A percentile compares a stretch with the other conserved stretches of the same genome.
Evolutionary conservation across 2,888 invertebrate species (phyloP).

Genomic region (Ecliptopera silaceata): DNA sequence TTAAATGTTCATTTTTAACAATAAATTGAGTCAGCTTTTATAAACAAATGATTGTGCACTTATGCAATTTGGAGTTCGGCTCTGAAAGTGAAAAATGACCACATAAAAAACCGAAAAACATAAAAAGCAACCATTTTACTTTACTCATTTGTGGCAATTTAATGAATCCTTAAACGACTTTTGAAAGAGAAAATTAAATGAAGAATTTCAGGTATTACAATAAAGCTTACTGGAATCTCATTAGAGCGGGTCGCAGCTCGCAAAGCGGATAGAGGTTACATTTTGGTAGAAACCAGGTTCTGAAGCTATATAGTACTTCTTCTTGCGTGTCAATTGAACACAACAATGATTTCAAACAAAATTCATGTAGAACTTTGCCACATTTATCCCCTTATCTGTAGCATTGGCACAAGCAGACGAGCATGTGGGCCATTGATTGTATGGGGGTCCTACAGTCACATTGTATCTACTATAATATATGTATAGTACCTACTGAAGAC

Average conservation of each 20-base stretch:
- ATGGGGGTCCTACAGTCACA: no score
- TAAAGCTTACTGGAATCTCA: conserved; percentile 32
- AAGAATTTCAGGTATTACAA: conserved; percentile 30
- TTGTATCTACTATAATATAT: no score
- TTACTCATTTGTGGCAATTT: conserved; percentile 16
- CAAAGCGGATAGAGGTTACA: conserved; percentile 19
- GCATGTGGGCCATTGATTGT: no score
- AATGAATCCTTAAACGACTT: conserved; percentile 18
- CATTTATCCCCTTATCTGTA: no score
- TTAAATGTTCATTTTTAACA: no score
- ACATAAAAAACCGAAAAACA: conserved; percentile 1
- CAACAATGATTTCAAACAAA: no score
- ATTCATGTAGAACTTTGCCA: no score
- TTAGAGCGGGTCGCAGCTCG: conserved; percentile 21
- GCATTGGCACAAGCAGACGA: no score
- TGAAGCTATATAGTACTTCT: no score
- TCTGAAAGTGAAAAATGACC: conserved; percentile 17
- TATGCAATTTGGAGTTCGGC: not conserved
- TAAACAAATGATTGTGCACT: not conserved
- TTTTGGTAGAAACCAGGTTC: conserved; percentile 5
- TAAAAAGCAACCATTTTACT: conserved; percentile 7
- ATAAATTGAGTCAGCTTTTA: no score
- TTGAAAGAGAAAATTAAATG: conserved; percentile 25
- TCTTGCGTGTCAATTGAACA: no score
- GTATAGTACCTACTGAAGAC: no score